Percentiles rank a stretch among this genome's conserved stretches.
Conservation (phyloP, 2,797 vertebrate genomes). For the Cynodonichthys magdalenae region DNA sequence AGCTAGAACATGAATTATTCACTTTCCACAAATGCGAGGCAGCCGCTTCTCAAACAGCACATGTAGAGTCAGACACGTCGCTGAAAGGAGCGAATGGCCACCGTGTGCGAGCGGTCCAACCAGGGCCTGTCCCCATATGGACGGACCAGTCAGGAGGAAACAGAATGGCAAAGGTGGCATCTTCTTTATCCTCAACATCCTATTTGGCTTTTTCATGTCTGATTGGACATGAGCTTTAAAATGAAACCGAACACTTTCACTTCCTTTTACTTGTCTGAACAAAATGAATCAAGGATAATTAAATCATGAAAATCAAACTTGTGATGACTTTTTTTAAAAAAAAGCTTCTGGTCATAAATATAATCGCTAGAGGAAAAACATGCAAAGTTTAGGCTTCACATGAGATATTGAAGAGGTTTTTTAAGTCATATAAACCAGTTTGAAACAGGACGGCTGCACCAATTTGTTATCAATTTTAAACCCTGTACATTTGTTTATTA, state of each 20-base stretch:
- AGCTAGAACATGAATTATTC: slow-evolving; percentile 13
- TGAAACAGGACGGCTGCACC: too few species aligned
- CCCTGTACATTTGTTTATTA: too few species aligned
- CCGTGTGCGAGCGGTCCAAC: slow-evolving; percentile 28
- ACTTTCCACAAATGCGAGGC: slow-evolving; percentile 7
- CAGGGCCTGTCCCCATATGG: slow-evolving; percentile 19
- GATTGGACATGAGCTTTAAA: slow-evolving; percentile 10
- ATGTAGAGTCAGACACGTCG: slow-evolving; percentile 3
- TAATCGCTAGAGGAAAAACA: too few species aligned
- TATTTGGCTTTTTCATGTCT: slow-evolving; percentile 7
- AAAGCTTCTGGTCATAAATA: too few species aligned
- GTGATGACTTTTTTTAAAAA: too few species aligned
- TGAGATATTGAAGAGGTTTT: too few species aligned
- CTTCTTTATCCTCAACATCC: slow-evolving; percentile 20
- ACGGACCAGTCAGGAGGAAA: slow-evolving; percentile 16
- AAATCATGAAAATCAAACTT: neutral
- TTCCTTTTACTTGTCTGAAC: neutral
- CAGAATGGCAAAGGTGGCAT: slow-evolving; percentile 14
- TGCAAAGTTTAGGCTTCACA: too few species aligned
- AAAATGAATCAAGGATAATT: neutral
- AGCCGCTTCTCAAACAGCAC: slow-evolving; percentile 10
- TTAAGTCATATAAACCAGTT: too few species aligned
- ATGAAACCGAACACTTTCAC: slow-evolving; percentile 4
- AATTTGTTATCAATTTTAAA: too few species aligned
- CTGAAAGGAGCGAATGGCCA: slow-evolving; percentile 29